Evolutionary conservation across 2,888 invertebrate genomes (phyloP), one percentile per base, ranked within the genome.

Genomic region (Cerceris rybyensis): DNA sequence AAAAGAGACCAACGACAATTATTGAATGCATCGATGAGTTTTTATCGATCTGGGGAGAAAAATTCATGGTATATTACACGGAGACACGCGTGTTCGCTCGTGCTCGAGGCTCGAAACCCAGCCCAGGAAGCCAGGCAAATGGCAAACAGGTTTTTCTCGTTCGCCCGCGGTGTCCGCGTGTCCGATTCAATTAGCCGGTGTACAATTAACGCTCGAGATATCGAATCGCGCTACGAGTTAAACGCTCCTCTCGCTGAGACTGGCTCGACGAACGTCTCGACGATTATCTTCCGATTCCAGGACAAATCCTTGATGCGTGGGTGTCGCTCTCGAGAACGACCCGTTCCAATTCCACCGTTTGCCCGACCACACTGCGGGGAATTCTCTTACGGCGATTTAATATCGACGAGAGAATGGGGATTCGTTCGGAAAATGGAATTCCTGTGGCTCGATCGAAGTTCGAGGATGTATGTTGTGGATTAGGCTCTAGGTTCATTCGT

Each of bases 91-190:
- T 49, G 14, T 8, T n/a, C 49, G 68, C 16, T 52, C 7, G 75
- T 42, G 17, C 64, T 55, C 78, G 59, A 28, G 28, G 28, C 28
- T 28, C 28, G 28, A 28, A 28, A 28, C 28, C 28, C 28, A 28
- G 28, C 28, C 28, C 70, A 59, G 64, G 79, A 71, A 79, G 68
- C 64, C 60, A 57, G 58, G 66, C 75, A 77, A 84, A 68, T 77
- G 69, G 79, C 77, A 76, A 85, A 85, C 85, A 80, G 81, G 85
- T 85, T 85, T 85, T 81, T 73, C 83, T 75, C 80, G 67, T 73
- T 54, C 75, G 76, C 28, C 73, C 59, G 28, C 54, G 72, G 43
- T 55, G 41, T 64, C 64, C 75, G 79, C 69, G 70, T 75, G 85
- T 85, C 76, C 73, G 75, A 83, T 85, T 85, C 83, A 85, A 83